Evolutionary conservation across 2,113 vertebrate species (phyloP), one percentile per base, ranked within the genome.

Genomic region (Thunnus thynnus): DNA sequence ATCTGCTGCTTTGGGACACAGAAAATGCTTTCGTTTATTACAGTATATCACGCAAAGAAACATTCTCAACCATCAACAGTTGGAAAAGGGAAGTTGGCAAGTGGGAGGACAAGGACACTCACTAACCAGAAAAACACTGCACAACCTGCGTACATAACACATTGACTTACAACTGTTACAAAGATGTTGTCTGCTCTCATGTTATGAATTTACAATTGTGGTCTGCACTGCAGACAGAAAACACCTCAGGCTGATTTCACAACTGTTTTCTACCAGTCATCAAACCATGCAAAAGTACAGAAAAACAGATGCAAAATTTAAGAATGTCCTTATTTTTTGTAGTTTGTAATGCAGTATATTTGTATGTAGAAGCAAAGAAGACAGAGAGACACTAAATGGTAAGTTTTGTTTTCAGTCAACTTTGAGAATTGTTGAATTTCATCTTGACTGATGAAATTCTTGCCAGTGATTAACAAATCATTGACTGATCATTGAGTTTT

Each of bases 131-230:
- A 70, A 50, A 76, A 60, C 46, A 83, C 63, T 71, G 60, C 54
- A 64, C 67, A 85, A 80, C 76, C 66, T 48, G 57, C 11, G 10
- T 22, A 65, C 44, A 60, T 61, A 44, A 88, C 58, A 70, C 76
- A 83, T 87, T 76, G 69, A 85, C 73, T 55, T 13, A 10, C 11
- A 65, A 62, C 32, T 32, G n/a, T 41, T 72, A 44, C 44, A 64
- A 14, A 76, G 36, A 54, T 12, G 64, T 4, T 54, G 13, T 51
- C 64, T 66, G 17, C 30, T 57, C 50, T 72, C 36, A 25, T 70
- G 57, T 65, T 36, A 54, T 69, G 63, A 73, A 66, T 60, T 32
- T 73, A 20, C 73, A 77, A 27, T 17, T 57, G 27, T 50, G 30
- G 47, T 69, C 52, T 50, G 14, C 36, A 64, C 8, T n/a, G 3